A percentile compares a stretch with the other conserved stretches of the same genome.
Evolutionary conservation across 2,797 vertebrate genomes (phyloP).

Genomic region (Sebastes steindachneri): DNA sequence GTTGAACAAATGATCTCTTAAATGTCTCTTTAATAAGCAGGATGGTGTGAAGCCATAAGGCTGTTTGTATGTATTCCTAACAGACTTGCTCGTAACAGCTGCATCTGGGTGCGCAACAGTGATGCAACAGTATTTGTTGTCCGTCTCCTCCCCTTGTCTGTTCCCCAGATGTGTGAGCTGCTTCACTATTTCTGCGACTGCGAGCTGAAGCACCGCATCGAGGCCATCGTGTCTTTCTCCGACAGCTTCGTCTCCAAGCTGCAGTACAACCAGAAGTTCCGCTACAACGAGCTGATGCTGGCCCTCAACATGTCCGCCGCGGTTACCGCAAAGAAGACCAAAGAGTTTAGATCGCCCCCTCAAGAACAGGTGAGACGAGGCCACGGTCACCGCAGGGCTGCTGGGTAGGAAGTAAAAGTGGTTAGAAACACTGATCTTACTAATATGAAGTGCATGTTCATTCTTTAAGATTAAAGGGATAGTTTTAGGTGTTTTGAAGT

Average conservation of each 20-base stretch:
- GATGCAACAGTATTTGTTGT: not conserved
- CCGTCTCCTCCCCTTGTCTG: conserved; percentile 25
- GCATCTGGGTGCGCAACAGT: not conserved
- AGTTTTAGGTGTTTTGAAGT: too few relatives aligned
- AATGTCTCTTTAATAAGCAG: conserved; percentile 41
- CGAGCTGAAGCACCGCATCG: conserved; percentile 96
- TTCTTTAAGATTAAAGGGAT: too few relatives aligned
- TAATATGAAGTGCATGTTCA: not conserved
- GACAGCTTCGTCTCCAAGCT: conserved; percentile 96
- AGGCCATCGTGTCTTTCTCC: conserved; percentile 96
- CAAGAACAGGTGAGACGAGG: conserved; percentile 91
- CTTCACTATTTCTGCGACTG: conserved; percentile 99
- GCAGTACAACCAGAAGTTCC: conserved; percentile 97
- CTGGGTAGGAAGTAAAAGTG: not conserved
- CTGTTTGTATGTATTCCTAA: conserved; percentile 13
- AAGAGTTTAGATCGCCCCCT: conserved; percentile 97
- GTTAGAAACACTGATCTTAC: not conserved
- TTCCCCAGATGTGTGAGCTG: conserved; percentile 94
- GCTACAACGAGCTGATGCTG: conserved; percentile 98
- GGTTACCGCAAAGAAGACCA: conserved; percentile 96
- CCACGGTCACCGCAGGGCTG: not conserved
- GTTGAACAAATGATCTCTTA: conserved; percentile 34
- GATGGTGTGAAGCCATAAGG: conserved; percentile 12
- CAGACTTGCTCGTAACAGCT: not conserved
- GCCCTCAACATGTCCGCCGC: conserved; percentile 99